Conservation (phyloP, 2,113 vertebrate species). For the Pampusana beccarii region DNA sequence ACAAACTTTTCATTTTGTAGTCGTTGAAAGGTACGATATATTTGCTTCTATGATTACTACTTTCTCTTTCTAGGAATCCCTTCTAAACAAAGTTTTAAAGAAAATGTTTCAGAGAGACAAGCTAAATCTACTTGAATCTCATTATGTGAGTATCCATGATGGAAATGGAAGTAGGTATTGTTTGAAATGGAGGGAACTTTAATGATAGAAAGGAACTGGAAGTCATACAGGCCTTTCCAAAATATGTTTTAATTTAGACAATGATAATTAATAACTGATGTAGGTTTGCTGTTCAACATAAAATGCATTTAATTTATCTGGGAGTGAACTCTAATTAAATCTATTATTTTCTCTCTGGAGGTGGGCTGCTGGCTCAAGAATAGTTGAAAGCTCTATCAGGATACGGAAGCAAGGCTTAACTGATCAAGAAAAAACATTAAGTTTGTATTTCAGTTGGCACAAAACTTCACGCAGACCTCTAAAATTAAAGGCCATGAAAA, state of each 20-base stretch:
- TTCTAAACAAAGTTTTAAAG: not conserved
- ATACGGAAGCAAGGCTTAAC: not conserved
- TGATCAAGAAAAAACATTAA: not conserved
- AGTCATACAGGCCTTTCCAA: not conserved
- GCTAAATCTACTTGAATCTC: not conserved
- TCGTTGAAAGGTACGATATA: not conserved
- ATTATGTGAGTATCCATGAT: not conserved
- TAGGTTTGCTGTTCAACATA: not conserved
- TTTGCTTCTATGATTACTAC: not conserved
- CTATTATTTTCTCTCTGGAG: not conserved
- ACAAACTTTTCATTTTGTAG: not conserved
- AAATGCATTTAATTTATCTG: not conserved
- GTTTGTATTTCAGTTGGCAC: slow-evolving; percentile 5
- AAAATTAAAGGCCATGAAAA: slow-evolving; percentile 32
- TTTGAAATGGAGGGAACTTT: not conserved
- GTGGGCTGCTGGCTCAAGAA: not conserved
- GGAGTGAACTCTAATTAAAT: not conserved
- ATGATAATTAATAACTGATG: not conserved
- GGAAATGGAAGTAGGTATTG: not conserved
- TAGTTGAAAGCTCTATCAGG: not conserved
- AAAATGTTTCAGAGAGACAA: not conserved
- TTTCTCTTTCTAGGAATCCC: not conserved
- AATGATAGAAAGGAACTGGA: not conserved
- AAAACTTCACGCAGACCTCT: not conserved
- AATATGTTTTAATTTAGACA: not conserved